These are phyloP conservation scores for Alouatta palliata DNA, from an alignment of 2,113 vertebrate genomes.

Conservation along the genomic window DNA sequence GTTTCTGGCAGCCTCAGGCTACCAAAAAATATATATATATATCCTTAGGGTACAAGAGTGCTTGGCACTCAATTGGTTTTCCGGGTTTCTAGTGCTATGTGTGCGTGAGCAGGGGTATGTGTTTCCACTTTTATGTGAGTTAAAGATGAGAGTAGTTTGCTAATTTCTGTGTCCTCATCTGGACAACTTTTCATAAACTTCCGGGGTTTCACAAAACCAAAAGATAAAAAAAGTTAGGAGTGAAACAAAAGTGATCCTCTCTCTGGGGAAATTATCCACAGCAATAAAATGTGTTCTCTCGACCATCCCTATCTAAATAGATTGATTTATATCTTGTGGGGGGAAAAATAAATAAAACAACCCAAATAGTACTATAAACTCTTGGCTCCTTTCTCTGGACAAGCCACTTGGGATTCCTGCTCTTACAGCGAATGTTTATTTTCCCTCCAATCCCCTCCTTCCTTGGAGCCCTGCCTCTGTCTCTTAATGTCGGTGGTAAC, in stretches of 20 bases:
- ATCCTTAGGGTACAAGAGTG: conserved; percentile 68
- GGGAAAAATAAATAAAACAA: conserved; percentile 66
- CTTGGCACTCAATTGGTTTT: conserved; percentile 70
- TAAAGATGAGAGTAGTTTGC: conserved; percentile 51
- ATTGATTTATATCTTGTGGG: conserved; percentile 71
- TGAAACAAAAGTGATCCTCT: conserved; percentile 54
- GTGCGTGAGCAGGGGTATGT: not conserved
- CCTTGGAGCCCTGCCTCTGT: conserved; percentile 38
- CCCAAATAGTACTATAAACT: conserved; percentile 59
- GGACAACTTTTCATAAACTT: conserved; percentile 69
- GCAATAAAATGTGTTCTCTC: conserved; percentile 71
- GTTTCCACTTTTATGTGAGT: conserved; percentile 68
- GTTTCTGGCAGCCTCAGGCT: conserved; percentile 85
- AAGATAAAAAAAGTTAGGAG: conserved; percentile 33
- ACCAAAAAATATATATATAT: conserved; percentile 66
- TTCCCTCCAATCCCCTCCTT: conserved; percentile 26
- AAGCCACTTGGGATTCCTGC: conserved; percentile 43
- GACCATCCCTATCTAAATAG: conserved; percentile 71
- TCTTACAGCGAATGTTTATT: conserved; percentile 52
- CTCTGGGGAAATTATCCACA: conserved; percentile 65
- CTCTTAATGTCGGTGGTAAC: not conserved
- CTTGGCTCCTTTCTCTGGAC: conserved; percentile 55
- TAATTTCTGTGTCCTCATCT: conserved; percentile 65
- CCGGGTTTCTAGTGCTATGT: conserved; percentile 39
- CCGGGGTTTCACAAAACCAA: conserved; percentile 50